Evolutionary conservation across 2,888 invertebrate species (phyloP).

Genomic region (Eristalis pertinax): DNA sequence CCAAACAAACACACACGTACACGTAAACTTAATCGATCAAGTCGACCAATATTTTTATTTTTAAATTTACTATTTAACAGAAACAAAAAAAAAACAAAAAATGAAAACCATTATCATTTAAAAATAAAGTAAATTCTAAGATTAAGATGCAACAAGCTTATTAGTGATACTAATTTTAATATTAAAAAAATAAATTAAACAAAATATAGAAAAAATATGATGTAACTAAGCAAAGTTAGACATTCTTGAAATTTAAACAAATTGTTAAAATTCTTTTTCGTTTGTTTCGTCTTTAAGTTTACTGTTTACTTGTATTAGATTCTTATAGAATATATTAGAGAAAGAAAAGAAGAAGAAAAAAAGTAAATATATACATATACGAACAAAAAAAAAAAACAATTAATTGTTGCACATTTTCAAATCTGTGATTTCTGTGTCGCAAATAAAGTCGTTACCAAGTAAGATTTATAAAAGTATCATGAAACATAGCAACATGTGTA

Average conservation of each 20-base stretch:
- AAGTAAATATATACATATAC: slow-evolving; percentile 6
- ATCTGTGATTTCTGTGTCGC: slow-evolving; percentile 72
- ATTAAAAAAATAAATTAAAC: slow-evolving; percentile 47
- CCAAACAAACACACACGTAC: slow-evolving; percentile 13
- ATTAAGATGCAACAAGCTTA: slow-evolving; percentile 76
- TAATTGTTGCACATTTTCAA: slow-evolving; percentile 72
- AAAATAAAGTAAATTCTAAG: slow-evolving; percentile 29
- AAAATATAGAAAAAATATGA: not conserved
- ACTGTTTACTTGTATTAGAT: slow-evolving; percentile 45
- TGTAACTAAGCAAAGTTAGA: slow-evolving; percentile 23
- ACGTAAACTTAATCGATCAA: slow-evolving; percentile 56
- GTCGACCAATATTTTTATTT: slow-evolving; percentile 62
- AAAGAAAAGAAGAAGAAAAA: not conserved
- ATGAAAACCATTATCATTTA: slow-evolving; percentile 45
- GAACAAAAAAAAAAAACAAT: slow-evolving; percentile 59
- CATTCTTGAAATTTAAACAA: slow-evolving; percentile 27
- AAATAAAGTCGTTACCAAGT: slow-evolving; percentile 48
- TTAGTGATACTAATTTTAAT: slow-evolving; percentile 81
- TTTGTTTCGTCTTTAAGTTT: slow-evolving; percentile 38
- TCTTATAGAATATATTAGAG: slow-evolving; percentile 53
- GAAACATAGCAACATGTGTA: slow-evolving; percentile 31
- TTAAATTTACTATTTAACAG: slow-evolving; percentile 20
- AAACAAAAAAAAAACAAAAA: slow-evolving; percentile 15
- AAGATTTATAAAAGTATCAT: slow-evolving; percentile 46
- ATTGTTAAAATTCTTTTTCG: not conserved